Conservation (phyloP, 2,797 vertebrate species). For the Typhlichthys subterraneus region DNA sequence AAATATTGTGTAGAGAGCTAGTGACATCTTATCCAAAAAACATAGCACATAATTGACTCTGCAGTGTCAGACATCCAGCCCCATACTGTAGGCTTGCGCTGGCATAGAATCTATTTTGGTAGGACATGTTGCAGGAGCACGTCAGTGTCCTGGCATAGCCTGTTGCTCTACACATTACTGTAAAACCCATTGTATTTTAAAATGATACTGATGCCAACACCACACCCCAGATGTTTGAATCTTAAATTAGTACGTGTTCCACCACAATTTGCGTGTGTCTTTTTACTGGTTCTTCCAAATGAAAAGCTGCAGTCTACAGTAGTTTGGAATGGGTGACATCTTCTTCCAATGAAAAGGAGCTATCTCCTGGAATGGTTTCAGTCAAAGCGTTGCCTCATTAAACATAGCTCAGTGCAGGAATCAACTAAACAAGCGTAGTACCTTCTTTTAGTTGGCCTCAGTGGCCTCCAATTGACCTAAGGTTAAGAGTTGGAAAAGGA, state of each 20-base stretch:
- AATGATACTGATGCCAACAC: too few species aligned
- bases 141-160: too few species aligned
- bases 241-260: neutral
- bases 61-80: neutral
- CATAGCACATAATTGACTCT: neutral
- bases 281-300: neutral
- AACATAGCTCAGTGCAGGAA: constrained; percentile 39
- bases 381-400: constrained; percentile 46
- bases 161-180: too few species aligned
- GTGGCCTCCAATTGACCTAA: constrained; percentile 27
- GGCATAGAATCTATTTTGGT: too few species aligned
- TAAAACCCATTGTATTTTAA: too few species aligned
- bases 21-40: neutral
- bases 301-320: neutral
- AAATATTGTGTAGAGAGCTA: too few species aligned
- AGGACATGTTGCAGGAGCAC: too few species aligned
- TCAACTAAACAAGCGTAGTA: constrained; percentile 23
- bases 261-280: neutral
- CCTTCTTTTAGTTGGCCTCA: constrained; percentile 21
- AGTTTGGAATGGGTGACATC: constrained; percentile 3
- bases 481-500: constrained; percentile 16
- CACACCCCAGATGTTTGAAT: neutral
- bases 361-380: constrained; percentile 33
- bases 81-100: too few species aligned
- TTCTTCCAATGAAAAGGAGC: constrained; percentile 15